Evolutionary conservation across 2,888 invertebrate genomes (phyloP).

Genomic region (Chirona hameri): DNA sequence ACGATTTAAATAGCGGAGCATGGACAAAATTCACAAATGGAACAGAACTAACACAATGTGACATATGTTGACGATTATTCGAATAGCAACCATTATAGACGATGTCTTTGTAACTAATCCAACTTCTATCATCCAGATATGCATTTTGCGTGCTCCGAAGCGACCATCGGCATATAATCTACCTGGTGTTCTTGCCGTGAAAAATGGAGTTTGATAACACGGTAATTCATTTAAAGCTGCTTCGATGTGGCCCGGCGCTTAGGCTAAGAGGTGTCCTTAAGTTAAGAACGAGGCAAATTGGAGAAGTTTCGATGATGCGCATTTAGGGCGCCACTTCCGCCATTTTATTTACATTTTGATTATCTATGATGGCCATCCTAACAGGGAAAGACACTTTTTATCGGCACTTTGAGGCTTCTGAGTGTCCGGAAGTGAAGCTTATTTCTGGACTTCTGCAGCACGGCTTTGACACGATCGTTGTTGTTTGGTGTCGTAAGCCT

Average conservation of each 20-base stretch:
- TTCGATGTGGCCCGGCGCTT: background rate
- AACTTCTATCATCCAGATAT: too few relatives aligned
- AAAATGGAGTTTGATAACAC: background rate
- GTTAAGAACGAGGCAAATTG: background rate
- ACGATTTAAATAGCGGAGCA: too few relatives aligned
- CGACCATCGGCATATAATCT: background rate
- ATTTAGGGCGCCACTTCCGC: background rate
- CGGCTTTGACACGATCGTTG: too few relatives aligned
- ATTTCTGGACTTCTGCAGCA: background rate
- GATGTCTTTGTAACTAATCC: too few relatives aligned
- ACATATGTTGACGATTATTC: too few relatives aligned
- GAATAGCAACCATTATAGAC: too few relatives aligned
- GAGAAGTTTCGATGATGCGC: background rate
- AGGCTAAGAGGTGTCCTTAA: background rate
- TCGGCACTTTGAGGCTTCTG: background rate
- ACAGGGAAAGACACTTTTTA: background rate
- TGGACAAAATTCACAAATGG: too few relatives aligned
- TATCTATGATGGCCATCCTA: background rate
- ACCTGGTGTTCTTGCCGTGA: background rate
- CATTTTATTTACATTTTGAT: background rate
- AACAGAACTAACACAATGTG: too few relatives aligned
- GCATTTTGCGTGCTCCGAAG: background rate
- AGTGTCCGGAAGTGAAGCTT: too few relatives aligned
- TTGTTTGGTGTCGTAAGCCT: too few relatives aligned
- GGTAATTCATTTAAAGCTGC: background rate